phyloP scores from a whole-genome alignment of 1,140 invertebrate species.

The Sipha flava region DNA sequence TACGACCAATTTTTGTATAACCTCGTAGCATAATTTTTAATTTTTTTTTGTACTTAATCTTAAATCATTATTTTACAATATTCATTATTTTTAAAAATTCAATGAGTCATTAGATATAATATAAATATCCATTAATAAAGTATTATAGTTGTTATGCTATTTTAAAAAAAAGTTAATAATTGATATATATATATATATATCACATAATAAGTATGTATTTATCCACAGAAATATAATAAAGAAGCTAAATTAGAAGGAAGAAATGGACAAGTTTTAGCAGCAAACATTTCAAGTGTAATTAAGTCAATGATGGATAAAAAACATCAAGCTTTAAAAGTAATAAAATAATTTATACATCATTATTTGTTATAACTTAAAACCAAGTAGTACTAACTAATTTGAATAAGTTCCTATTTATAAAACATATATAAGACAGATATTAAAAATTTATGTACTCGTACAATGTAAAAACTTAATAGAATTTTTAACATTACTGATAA shows the following conservation, averaged over 20 bases:
- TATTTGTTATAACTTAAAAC: no score
- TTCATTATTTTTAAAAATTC: background rate
- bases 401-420: no score
- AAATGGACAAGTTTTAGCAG: background rate
- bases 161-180: background rate
- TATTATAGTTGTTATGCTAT: no score
- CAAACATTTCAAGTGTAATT: constrained; percentile 19
- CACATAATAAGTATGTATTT: background rate
- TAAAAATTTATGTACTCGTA: no score
- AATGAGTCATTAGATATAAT: background rate
- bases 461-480: no score
- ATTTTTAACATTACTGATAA: no score
- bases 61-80: no score
- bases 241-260: background rate
- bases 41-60: no score
- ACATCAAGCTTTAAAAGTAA: constrained; percentile 22
- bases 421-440: no score
- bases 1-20: no score
- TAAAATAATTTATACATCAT: background rate
- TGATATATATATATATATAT: background rate
- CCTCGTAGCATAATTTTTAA: no score
- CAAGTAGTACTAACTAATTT: background rate
- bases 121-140: background rate
- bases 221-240: constrained; percentile 13
- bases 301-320: constrained; percentile 32